Base-by-base conservation (phyloP, 2,888 invertebrate genomes). In the Loripinus fragilis region DNA sequence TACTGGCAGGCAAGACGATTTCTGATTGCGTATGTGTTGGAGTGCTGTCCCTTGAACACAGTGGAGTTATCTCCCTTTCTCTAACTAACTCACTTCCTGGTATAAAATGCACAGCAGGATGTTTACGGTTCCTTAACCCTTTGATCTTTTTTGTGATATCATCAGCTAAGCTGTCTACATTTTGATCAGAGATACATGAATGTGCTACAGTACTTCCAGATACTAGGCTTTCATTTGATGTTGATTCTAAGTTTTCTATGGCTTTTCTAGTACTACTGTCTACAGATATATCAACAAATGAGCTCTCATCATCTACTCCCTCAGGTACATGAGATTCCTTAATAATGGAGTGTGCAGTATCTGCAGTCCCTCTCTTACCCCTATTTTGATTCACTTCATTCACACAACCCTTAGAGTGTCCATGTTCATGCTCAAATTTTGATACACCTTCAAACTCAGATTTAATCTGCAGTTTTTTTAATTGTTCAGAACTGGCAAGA, bases 11-110 rank as follows among this genome's bases (percentile, higher is more conserved):
- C 65, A 83, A 48, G 33, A 81, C 35, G 5, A 78, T 52, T 64
- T 83, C 83, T 41, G 78, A 79, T 25, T 81, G 78, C 7, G 78
- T 79, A 66, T 83, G 83, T 12, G 80, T 83, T 30, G 83, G 83
- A 76, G 83, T 83, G 42, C 76, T 73, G 70, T 83, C 83, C 80
- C 83, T 80, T 81, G 83, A 83, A 48, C 80, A 71, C 45, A 71
- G 71, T 55, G 83, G 83, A 71, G 83, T 81, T 23, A 80, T 67
- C 71, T 83, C 83, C 74, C 83, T 76, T 76, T 75, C 74, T 23
- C 64, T 66, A 12, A 77, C 77, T 50, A 81, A 65, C 38, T 83
- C 83, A 25, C 69, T 73, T 30, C 45, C 67, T n/a, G 67, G 28
- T 1, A 78, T 83, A 71, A 83, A 83, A 52, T 83, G 80, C 8